Percentiles rank a stretch among this genome's conserved stretches.
phyloP scores from a whole-genome alignment of 2,888 invertebrate genomes.

The Dexiosoma caninum region DNA sequence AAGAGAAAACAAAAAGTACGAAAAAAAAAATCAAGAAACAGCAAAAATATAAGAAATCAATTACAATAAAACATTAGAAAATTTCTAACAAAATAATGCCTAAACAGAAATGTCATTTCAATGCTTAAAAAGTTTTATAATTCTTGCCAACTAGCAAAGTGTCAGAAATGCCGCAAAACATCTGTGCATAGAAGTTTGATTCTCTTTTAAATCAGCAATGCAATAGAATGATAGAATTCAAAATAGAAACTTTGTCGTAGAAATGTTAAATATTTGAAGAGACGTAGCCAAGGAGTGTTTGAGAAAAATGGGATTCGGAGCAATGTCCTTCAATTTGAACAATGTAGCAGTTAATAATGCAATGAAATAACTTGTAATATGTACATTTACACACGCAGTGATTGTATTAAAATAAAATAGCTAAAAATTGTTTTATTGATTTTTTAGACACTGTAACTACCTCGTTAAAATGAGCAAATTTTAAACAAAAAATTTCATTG shows the following conservation, averaged over 20 bases:
- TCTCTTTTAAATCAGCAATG: constrained; percentile 40
- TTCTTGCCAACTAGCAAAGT: constrained; percentile 49
- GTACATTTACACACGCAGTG: too few species aligned
- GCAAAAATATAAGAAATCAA: constrained; percentile 30
- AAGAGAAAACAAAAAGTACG: neutral
- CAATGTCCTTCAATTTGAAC: too few species aligned
- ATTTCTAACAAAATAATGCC: constrained; percentile 52
- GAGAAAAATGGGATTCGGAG: too few species aligned
- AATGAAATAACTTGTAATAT: too few species aligned
- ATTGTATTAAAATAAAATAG: too few species aligned
- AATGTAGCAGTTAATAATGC: too few species aligned
- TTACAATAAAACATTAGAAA: constrained; percentile 57
- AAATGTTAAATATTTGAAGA: constrained; percentile 21
- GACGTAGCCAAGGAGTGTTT: constrained; percentile 19
- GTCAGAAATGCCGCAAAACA: constrained; percentile 63
- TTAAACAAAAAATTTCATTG: too few species aligned
- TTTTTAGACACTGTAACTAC: too few species aligned
- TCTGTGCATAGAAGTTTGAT: constrained; percentile 58
- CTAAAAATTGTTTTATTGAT: too few species aligned
- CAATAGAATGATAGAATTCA: constrained; percentile 37
- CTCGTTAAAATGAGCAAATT: too few species aligned
- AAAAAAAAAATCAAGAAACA: constrained; percentile 2
- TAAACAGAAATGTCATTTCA: constrained; percentile 59
- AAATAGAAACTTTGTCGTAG: constrained; percentile 53
- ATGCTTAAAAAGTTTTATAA: constrained; percentile 44